phyloP scores from a whole-genome alignment of 2,113 vertebrate species.

The Eleginops maclovinus region DNA sequence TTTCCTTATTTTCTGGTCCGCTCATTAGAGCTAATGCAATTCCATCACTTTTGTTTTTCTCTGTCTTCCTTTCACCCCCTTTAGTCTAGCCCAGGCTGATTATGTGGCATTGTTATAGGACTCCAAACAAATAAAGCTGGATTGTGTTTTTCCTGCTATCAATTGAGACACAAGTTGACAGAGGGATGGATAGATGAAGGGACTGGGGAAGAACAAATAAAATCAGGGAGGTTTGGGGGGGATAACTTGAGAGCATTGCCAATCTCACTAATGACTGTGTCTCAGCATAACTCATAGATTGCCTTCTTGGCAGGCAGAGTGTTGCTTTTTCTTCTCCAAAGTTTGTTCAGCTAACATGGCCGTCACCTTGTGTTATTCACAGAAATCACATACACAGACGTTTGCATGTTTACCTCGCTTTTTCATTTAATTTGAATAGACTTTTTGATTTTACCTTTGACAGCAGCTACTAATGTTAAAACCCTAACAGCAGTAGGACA shows the following conservation, averaged over 20 bases:
- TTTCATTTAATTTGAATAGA: conserved; percentile 1
- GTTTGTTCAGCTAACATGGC: neutral
- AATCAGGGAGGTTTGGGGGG: conserved; percentile 22
- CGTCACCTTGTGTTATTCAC: neutral
- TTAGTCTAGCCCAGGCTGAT: conserved; percentile 46
- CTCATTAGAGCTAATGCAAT: conserved; percentile 68
- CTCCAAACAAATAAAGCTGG: conserved; percentile 37
- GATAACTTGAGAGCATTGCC: conserved; percentile 33
- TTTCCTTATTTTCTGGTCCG: conserved; percentile 49
- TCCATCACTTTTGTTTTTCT: conserved; percentile 29
- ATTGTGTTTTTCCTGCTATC: conserved; percentile 33
- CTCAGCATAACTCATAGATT: conserved; percentile 42
- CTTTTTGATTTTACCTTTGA: conserved; percentile 1
- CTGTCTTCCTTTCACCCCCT: conserved; percentile 15
- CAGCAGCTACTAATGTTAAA: neutral
- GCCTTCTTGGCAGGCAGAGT: conserved; percentile 23
- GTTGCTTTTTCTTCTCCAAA: conserved; percentile 24
- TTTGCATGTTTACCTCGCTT: neutral
- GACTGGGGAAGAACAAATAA: conserved; percentile 20
- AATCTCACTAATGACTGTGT: conserved; percentile 48
- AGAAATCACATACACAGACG: neutral
- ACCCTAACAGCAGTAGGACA: neutral
- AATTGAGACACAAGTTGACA: conserved; percentile 49
- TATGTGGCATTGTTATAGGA: conserved; percentile 49
- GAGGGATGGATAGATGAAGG: conserved; percentile 20